Base-by-base conservation (phyloP, 2,113 vertebrate genomes). In the Emydocephalus ijimae region DNA sequence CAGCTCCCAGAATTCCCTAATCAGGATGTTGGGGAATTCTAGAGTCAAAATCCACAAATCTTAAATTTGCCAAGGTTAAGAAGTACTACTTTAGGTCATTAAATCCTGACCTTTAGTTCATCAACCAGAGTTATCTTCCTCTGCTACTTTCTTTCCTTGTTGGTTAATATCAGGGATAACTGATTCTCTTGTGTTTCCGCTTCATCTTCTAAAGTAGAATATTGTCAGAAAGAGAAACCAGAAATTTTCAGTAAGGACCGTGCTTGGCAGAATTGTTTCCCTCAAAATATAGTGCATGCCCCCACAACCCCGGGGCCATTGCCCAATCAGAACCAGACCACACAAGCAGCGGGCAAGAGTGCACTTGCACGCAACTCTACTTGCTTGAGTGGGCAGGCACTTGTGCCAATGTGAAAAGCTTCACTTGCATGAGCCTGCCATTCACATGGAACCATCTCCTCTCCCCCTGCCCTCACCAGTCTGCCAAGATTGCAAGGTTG, bases 231-330 rank as follows among this genome's bases (percentile, higher is more conserved):
- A 81, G 34, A 81, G 69, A 20, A 81, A 34, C 34, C 69, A 81
- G 69, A 81, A 81, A 39, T 81, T 39, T 81, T 20, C 34, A 39
- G 69, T 34, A 81, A 39, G 6, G 1, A 18, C n/a, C 34, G 1
- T 21, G 69, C n/a, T 39, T 39, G 69, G n/a, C 15, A 81, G n/a
- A 81, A 39, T 20, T n/a, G 11, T 64, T 64, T 64, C 29, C 61
- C 11, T 64, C 61, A 64, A 64, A 26, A 64, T 64, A 64, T 64
- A 64, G 24, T 29, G 24, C 26, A 64, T 1, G 61, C 10, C 4
- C 3, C 26, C 26, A 26, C 3, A 61, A 29, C 1, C 24, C 26
- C 1, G 9, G 0, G 59, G 59, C 10, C 7, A 29, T 4, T 3
- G 59, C 10, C 26, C 26, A 12, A 29, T 64, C 0, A 1, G 59